Evolutionary conservation across 1,140 invertebrate species (phyloP).

Genomic region (Heliconius himera): DNA sequence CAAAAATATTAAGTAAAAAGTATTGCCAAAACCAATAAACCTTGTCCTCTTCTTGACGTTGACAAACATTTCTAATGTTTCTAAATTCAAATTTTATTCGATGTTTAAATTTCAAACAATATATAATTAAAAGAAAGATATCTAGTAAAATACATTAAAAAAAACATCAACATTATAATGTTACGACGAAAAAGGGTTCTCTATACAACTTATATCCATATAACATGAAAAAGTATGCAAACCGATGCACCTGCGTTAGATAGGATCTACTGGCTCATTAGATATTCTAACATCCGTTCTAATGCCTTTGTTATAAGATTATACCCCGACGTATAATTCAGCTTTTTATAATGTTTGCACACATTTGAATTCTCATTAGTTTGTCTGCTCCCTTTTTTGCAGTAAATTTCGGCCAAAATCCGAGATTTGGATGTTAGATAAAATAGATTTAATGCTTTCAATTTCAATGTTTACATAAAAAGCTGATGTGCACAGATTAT

Average conservation of each 20-base stretch:
- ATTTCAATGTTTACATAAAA: constrained; percentile 25
- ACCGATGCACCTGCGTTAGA: constrained; percentile 58
- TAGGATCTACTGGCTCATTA: constrained; percentile 50
- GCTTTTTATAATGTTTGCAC: constrained; percentile 39
- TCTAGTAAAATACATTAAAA: neutral
- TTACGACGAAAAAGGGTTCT: constrained; percentile 2
- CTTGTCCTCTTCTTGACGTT: neutral
- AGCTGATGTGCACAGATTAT: neutral
- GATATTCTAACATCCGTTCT: constrained; percentile 63
- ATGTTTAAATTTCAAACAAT: no score
- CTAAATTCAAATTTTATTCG: no score
- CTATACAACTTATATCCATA: neutral
- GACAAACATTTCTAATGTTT: no score
- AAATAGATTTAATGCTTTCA: constrained; percentile 29
- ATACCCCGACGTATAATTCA: constrained; percentile 36
- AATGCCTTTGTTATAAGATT: constrained; percentile 56
- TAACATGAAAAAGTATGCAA: constrained; percentile 50
- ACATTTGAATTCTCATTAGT: constrained; percentile 32
- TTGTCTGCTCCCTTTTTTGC: constrained; percentile 47
- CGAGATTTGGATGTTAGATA: constrained; percentile 45
- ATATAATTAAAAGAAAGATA: no score
- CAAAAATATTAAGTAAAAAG: neutral
- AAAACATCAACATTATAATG: neutral
- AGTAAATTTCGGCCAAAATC: constrained; percentile 54
- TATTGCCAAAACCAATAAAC: neutral